These are phyloP conservation scores for Tenthredo distinguenda DNA, from an alignment of 2,888 invertebrate genomes.

Conservation along the genomic window DNA sequence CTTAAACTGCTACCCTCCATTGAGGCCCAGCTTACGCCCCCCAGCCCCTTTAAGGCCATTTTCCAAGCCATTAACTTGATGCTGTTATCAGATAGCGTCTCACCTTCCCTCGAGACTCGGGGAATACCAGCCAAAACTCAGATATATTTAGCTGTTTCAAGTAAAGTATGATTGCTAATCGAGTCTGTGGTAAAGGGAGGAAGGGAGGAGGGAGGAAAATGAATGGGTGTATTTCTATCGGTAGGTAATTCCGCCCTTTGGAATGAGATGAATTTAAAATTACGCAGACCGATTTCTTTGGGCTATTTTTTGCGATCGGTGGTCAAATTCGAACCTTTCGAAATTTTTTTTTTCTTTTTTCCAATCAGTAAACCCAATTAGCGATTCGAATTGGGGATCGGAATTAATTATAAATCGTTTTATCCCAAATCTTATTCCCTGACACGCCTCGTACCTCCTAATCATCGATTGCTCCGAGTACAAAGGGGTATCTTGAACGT, in stretches of 20 bases:
- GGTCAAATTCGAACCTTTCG: neutral
- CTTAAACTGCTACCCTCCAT: neutral
- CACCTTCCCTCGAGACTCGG: neutral
- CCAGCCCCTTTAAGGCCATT: constrained; percentile 1
- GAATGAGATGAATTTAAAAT: neutral
- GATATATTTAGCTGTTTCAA: neutral
- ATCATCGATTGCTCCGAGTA: neutral
- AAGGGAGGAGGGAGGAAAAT: neutral
- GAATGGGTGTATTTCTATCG: neutral
- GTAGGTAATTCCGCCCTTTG: neutral
- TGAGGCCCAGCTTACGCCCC: neutral
- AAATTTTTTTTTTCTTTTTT: neutral
- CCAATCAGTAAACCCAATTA: neutral
- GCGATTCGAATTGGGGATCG: neutral
- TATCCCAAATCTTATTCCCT: neutral
- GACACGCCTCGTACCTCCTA: neutral
- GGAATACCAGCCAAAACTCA: neutral
- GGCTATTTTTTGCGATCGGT: neutral
- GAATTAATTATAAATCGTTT: constrained; percentile 16
- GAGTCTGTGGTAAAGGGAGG: neutral
- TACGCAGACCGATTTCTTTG: neutral
- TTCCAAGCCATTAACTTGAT: constrained; percentile 21
- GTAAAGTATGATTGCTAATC: constrained; percentile 26
- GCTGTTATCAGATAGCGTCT: neutral
- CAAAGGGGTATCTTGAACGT: neutral